Evolutionary conservation across 2,113 vertebrate genomes (phyloP), one percentile per base, ranked within the genome.

Genomic region (Scomber colias): DNA sequence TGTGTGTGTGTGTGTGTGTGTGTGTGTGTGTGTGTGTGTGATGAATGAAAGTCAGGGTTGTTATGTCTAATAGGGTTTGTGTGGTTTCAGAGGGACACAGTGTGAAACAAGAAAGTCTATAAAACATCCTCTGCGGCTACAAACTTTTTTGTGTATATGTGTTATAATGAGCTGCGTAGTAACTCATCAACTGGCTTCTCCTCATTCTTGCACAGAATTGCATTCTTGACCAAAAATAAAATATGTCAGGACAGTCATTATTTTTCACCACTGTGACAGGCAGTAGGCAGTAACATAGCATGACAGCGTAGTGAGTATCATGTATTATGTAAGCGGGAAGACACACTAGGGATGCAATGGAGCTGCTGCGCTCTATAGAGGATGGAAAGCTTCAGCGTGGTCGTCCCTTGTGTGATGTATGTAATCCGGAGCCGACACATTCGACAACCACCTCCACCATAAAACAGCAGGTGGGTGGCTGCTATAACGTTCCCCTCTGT

Each of bases 381-480:
- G 67, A 85, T 59, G 62, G 59, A 72, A 77, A 74, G 45, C 35
- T 31, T 71, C 61, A 57, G 54, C 30, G 1, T 66, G 35, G 35
- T 9, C 35, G 35, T 40, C 62, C 77, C 62, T 56, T 45, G 70
- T 81, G 87, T 74, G 86, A 88, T 78, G 77, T 60, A 59, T 79
- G 72, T 72, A 71, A 80, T 82, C 70, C 49, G 13, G 40, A 84
- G 56, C 54, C 14, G 48, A 79, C 71, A 69, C 66, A 73, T 75
- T 67, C 9, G 15, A 81, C 76, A 71, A 31, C 72, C 62, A 60
- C 71, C 83, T 76, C 79, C 45, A 68, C 79, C 27, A n/a, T 66
- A 82, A 75, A 80, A 71, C 54, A 77, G 79, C 75, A 63, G 76
- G 89, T 77, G 70, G 75, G 84, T n/a, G 74, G 71, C 71, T 76